Evolutionary conservation across 2,797 vertebrate genomes (phyloP), one percentile per base, ranked within the genome.

Genomic region (Periparus ater): DNA sequence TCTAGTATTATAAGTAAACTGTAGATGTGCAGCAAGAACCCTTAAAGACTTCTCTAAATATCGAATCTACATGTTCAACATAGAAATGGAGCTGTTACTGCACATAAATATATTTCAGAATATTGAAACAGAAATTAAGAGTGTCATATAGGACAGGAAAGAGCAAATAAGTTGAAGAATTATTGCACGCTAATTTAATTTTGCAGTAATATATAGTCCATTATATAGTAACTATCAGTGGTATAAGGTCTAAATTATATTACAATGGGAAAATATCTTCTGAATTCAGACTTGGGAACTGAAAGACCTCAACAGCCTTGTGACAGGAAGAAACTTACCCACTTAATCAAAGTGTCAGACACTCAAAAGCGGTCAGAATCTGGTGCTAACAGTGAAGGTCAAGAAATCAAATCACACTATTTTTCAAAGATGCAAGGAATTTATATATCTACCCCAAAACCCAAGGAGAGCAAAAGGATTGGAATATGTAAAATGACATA

Each of bases 141-240:
- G 8, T 26, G 13, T 22, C 26, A 42, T 32, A 21, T 3, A 79
- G 23, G 19, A 57, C 13, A 66, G 44, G 19, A 85, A 79, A 68
- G 11, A 11, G 13, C n/a, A 7, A 82, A 42, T 21, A 66, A 48
- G 1, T 17, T 47, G 11, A 84, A 92, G 22, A 74, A 66, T 63
- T 76, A 57, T 16, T 2, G 0, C 40, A 76, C 0, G 0, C 11
- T 40, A 65, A 60, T 74, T 91, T 57, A 72, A 47, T 74, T 67
- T 61, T 65, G 4, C 38, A 82, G 25, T 51, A 87, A 67, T 29
- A 55, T 0, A 38, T 11, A 66, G 13, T 19, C 30, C 19, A 44
- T 74, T 66, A 54, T 17, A 71, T 25, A 74, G 55, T 20, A 2
- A 3, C 2, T 36, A 51, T 45, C 48, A 77, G 5, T n/a, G 6